These are phyloP conservation scores for Pygoscelis antarcticus DNA, from an alignment of 2,113 vertebrate genomes.

Conservation along the genomic window DNA sequence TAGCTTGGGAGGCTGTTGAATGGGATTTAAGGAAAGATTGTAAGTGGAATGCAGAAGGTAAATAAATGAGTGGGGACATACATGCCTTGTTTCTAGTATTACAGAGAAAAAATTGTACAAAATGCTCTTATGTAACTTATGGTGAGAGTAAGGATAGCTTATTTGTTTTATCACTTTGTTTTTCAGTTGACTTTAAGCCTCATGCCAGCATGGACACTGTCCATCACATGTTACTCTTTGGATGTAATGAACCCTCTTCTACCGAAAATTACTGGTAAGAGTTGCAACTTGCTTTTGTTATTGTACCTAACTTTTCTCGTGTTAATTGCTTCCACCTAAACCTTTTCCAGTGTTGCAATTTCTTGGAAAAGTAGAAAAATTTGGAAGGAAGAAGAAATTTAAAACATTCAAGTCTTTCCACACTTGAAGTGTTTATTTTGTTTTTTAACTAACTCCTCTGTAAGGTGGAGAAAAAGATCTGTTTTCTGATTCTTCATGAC, in stretches of 20 bases:
- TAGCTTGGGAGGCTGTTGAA: not conserved
- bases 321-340: not conserved
- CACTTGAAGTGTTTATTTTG: not conserved
- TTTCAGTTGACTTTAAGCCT: constrained; percentile 94
- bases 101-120: not conserved
- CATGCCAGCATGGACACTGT: constrained; percentile 94
- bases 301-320: not conserved
- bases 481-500: not conserved
- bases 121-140: not conserved
- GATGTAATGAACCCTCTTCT: constrained; percentile 88
- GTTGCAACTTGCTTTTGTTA: not conserved
- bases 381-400: not conserved
- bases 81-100: not conserved
- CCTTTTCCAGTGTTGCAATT: not conserved
- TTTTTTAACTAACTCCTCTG: not conserved
- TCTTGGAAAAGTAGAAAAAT: not conserved
- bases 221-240: constrained; percentile 95
- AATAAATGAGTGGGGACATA: not conserved
- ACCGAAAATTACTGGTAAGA: constrained; percentile 89
- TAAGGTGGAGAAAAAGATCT: not conserved
- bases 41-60: not conserved
- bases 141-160: not conserved
- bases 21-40: not conserved
- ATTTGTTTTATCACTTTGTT: constrained; percentile 21
- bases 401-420: not conserved